Base-by-base conservation (phyloP, 2,113 vertebrate species). In the Genyomyrus donnyi region DNA sequence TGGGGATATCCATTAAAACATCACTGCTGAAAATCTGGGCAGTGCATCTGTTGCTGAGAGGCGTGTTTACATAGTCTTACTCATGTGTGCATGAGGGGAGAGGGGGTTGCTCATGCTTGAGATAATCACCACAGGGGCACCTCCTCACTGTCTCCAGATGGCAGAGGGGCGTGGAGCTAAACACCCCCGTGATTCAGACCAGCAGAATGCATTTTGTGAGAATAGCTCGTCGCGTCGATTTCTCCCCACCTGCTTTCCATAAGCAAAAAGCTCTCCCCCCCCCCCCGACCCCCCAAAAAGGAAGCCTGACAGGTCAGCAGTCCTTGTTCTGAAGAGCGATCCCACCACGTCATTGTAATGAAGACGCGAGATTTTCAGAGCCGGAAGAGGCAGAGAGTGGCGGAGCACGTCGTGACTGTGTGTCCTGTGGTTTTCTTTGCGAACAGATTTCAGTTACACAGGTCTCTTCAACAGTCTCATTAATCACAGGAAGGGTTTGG, bases 141-240 rank as follows among this genome's bases (percentile, higher is more conserved):
- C 48, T 87, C 49, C 49, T n/a, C n/a, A 52, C 85, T 2, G 48
- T 87, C 85, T 87, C 85, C 85, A 87, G 85, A 87, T 87, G 85
- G 49, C 85, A 52, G 85, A 15, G 31, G 50, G 80, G 66, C 70
- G 53, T 53, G 31, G 27, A 48, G 88, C 87, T 89, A 88, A 87
- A 62, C 21, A 85, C n/a, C 49, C 77, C 39, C 53, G 74, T 58
- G 39, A 45, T 84, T 53, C 86, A n/a, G 52, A 35, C 46, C 87
- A 62, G 39, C 86, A 88, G 66, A 89, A 89, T n/a, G 87, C 77
- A 48, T 90, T 91, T 91, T 17, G 77, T n/a, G 39, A 85, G 53
- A 91, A 85, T 88, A 89, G 42, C 84, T 91, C 88, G 9, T 21
- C 2, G 77, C 85, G 88, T 89, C 85, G 86, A 56, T 90, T 88